phyloP scores from a whole-genome alignment of 1,140 invertebrate species.

The Paraescarpia echinospica region DNA sequence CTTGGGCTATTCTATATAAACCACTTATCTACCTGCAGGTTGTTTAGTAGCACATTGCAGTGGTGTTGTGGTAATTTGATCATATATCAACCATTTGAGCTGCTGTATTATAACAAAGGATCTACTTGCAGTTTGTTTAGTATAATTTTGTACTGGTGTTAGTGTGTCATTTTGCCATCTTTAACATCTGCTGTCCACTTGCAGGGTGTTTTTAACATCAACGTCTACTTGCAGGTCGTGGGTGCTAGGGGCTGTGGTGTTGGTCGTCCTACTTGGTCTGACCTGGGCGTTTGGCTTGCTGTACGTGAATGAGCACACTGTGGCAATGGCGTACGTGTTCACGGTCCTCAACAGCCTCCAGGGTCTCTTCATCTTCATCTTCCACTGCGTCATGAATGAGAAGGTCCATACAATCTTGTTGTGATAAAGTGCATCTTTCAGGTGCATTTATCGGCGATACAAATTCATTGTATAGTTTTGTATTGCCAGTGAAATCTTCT shows the following conservation, averaged over 20 bases:
- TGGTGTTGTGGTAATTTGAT: neutral
- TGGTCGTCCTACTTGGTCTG: slow-evolving; percentile 81
- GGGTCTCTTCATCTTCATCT: slow-evolving; percentile 92
- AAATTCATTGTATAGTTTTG: too few species aligned
- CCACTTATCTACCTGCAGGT: neutral
- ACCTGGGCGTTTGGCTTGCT: slow-evolving; percentile 89
- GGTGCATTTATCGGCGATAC: too few species aligned
- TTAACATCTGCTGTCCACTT: too few species aligned
- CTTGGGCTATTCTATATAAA: neutral
- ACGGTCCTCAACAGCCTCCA: slow-evolving; percentile 89
- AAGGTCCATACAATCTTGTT: slow-evolving; percentile 66
- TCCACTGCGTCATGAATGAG: slow-evolving; percentile 92
- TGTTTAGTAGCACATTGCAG: neutral
- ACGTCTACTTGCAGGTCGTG: slow-evolving; percentile 62
- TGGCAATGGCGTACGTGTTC: slow-evolving; percentile 85
- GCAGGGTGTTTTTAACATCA: neutral
- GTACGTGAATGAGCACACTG: slow-evolving; percentile 75
- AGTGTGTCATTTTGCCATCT: neutral
- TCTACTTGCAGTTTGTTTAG: too few species aligned
- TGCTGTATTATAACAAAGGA: too few species aligned
- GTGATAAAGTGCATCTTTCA: neutral
- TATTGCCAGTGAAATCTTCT: too few species aligned
- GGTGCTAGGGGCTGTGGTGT: slow-evolving; percentile 79
- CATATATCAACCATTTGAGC: neutral
- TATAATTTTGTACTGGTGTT: too few species aligned